Evolutionary conservation across 92 coral and sea anemone genomes (phyloP), one percentile per base, ranked within the genome.

Genomic region (Micromussa lordhowensis): DNA sequence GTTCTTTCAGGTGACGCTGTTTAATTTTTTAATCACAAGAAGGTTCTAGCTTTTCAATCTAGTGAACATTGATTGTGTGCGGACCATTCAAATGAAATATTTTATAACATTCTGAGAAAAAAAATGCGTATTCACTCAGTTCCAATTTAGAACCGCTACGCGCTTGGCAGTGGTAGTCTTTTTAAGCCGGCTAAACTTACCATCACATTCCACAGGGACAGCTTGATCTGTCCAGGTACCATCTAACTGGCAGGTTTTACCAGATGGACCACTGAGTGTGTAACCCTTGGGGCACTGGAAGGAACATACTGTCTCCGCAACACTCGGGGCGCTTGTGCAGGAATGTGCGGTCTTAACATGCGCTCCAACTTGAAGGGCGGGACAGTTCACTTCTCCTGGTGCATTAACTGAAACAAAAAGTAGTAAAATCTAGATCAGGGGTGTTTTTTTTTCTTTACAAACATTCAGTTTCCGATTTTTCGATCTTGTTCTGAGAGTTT

Each of bases 181-280:
- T 44, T 69, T 0, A 69, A 16, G 22, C 21, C 34, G 31, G 36
- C 1, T 17, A n/a, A 19, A 19, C 68, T 66, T 70, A 93, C 98
- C 98, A 75, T 79, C 87, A 55, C 98, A 95, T 51, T 85, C 75
- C 34, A 91, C 86, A 58, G 88, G 82, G 70, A 82, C 70, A 75
- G 77, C 87, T 3, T 71, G 68, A 61, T 92, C 93, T 0, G 97
- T 92, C 97, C 97, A 94, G 36, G 89, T 80, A 38, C 98, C 98
- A 58, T 80, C 82, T 48, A 89, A 79, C 80, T 82, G 85, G 54
- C 96, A 93, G 29, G 87, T 91, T 82, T 93, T 93, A 18, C 76
- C 28, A 12, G 95, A 90, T n/a, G 98, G 98, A 4, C 98, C 98
- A 77, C 58, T 88, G 8, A 86, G 89, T 36, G 82, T 89, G 75